Conservation (phyloP, 2,888 invertebrate species). For the Eucera pruinosa region DNA sequence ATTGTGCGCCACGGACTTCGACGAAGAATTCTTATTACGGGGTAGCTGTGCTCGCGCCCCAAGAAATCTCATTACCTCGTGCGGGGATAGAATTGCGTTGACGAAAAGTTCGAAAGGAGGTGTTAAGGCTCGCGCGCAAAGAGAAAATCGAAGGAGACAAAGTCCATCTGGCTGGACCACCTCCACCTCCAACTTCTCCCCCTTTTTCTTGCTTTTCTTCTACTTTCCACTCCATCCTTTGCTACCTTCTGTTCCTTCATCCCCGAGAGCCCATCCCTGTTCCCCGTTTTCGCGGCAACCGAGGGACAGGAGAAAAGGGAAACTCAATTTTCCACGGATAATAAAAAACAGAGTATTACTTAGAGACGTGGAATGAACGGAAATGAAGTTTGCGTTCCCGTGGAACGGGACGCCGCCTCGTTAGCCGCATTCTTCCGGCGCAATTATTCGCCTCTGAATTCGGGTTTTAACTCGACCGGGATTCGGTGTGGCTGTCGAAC, state of each 20-base stretch:
- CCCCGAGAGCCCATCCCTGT: not conserved
- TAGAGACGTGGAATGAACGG: conserved; percentile 55
- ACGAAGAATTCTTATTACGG: conserved; percentile 81
- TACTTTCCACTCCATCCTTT: not conserved
- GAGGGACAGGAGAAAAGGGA: conserved; percentile 42
- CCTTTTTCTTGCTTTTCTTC: not conserved
- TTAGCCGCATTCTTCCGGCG: conserved; percentile 42
- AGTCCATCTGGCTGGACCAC: conserved; percentile 64
- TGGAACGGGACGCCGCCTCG: conserved; percentile 44
- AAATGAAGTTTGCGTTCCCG: conserved; percentile 59
- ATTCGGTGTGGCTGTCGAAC: conserved; percentile 8
- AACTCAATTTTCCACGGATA: conserved; percentile 73
- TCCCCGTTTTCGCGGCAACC: conserved; percentile 4
- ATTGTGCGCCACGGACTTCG: conserved; percentile 76
- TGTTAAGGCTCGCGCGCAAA: conserved; percentile 69
- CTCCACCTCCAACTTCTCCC: not conserved
- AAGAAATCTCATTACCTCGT: conserved; percentile 81
- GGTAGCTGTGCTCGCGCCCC: conserved; percentile 63
- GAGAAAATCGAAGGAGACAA: conserved; percentile 74
- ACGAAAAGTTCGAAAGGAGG: conserved; percentile 74
- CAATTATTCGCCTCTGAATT: conserved; percentile 43
- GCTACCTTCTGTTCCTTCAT: not conserved
- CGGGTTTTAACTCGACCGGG: conserved; percentile 24
- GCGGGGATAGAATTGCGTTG: conserved; percentile 73
- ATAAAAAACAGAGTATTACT: conserved; percentile 68